Conservation (phyloP, 2,888 invertebrate genomes). For the Linyphia triangularis region DNA sequence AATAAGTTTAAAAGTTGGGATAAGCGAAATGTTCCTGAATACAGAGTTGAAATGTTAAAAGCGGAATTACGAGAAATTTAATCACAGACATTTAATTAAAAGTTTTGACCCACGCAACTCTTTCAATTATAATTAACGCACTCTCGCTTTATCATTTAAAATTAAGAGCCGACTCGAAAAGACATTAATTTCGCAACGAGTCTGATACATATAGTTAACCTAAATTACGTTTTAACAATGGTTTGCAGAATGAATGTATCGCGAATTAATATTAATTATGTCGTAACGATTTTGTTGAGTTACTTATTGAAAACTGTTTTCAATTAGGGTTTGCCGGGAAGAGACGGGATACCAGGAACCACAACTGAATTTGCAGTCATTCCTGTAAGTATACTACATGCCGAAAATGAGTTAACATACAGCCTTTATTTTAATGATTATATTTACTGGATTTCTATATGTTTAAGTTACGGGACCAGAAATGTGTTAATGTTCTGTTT, state of each 20-base stretch:
- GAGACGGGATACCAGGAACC: slow-evolving; percentile 77
- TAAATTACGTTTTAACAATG: no score
- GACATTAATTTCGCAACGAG: no score
- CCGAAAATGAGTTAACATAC: no score
- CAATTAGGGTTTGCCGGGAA: slow-evolving; percentile 76
- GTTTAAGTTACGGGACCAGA: no score
- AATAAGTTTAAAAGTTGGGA: neutral
- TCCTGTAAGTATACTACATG: slow-evolving; percentile 75
- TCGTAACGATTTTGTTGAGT: neutral
- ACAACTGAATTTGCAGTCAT: slow-evolving; percentile 63
- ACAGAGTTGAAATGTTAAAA: neutral
- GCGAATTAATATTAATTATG: neutral
- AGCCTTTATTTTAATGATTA: no score
- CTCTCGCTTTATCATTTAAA: neutral
- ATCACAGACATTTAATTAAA: neutral
- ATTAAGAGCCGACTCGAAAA: neutral
- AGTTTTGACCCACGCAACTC: neutral
- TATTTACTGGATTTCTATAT: no score
- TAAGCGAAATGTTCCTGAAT: neutral
- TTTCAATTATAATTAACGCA: neutral
- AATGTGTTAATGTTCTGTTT: no score
- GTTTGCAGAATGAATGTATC: no score
- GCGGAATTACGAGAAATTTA: neutral
- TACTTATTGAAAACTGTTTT: neutral
- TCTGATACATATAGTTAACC: no score